Evolutionary conservation across 2,888 invertebrate genomes (phyloP).

Genomic region (Sesia apiformis): DNA sequence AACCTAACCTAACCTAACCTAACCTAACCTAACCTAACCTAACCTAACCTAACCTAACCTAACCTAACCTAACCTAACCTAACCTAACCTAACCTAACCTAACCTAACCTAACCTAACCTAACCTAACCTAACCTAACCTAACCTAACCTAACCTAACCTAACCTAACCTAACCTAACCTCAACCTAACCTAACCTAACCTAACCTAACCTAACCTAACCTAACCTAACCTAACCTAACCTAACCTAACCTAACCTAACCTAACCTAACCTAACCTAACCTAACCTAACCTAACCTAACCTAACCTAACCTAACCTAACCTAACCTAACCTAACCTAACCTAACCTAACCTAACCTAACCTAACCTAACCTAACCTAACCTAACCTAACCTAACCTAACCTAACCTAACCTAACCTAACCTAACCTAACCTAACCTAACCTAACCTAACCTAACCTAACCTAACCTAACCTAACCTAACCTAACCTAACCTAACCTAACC

Average conservation of each 20-base stretch:
- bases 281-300: slow-evolving; percentile 8
- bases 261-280: slow-evolving; percentile 9
- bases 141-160: too few species aligned
- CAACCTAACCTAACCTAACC: slow-evolving; percentile 10
- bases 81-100: slow-evolving; percentile 9
- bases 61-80: slow-evolving; percentile 8
- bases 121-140: slow-evolving; percentile 12
- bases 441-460: slow-evolving; percentile 9
- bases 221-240: slow-evolving; percentile 10
- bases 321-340: slow-evolving; percentile 13
- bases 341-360: slow-evolving; percentile 9
- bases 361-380: slow-evolving; percentile 12
- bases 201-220: slow-evolving; percentile 10
- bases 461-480: slow-evolving; percentile 10
- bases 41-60: slow-evolving; percentile 9
- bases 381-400: slow-evolving; percentile 10
- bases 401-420: slow-evolving; percentile 12
- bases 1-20: too few species aligned
- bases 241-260: slow-evolving; percentile 12
- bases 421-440: slow-evolving; percentile 7
- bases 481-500: slow-evolving; percentile 11
- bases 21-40: too few species aligned
- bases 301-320: slow-evolving; percentile 7
- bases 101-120: slow-evolving; percentile 10
- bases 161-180: slow-evolving; percentile 8